Evolutionary conservation across 2,797 vertebrate species (phyloP).

Genomic region (Phalanger gymnotis): DNA sequence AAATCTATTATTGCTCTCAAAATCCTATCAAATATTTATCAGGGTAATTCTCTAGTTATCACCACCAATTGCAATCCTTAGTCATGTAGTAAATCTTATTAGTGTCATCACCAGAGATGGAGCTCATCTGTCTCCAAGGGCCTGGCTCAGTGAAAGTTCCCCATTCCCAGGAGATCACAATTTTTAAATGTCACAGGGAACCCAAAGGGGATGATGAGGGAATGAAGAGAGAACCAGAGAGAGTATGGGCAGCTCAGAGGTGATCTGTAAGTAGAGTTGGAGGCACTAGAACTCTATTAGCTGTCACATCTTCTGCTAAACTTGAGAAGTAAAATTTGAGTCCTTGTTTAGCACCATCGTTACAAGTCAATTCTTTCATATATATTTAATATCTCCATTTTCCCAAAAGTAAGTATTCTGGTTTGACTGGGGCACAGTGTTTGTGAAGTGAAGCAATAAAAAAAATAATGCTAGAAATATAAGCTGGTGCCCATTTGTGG

Average conservation of each 20-base stretch:
- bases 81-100: conserved; percentile 74
- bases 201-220: not conserved
- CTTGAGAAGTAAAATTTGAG: not conserved
- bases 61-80: conserved; percentile 71
- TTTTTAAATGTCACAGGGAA: conserved; percentile 58
- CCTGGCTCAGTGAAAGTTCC: conserved; percentile 26
- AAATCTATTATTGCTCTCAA: conserved; percentile 80
- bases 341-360: not conserved
- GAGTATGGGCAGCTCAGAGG: conserved; percentile 26
- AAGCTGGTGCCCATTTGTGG: not conserved
- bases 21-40: conserved; percentile 83
- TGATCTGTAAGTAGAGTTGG: not conserved
- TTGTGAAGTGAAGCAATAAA: not conserved
- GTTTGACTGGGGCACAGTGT: not conserved
- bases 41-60: conserved; percentile 80
- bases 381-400: not conserved
- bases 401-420: not conserved
- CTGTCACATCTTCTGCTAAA: not conserved
- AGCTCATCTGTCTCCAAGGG: conserved; percentile 65
- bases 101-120: conserved; percentile 66
- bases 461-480: not conserved
- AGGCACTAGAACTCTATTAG: not conserved
- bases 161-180: conserved; percentile 55
- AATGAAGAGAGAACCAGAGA: conserved; percentile 14
- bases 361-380: not conserved